A percentile compares a stretch with the other conserved stretches of the same genome.
Evolutionary conservation across 2,797 vertebrate genomes (phyloP).

Genomic region (Megalops cyprinoides): DNA sequence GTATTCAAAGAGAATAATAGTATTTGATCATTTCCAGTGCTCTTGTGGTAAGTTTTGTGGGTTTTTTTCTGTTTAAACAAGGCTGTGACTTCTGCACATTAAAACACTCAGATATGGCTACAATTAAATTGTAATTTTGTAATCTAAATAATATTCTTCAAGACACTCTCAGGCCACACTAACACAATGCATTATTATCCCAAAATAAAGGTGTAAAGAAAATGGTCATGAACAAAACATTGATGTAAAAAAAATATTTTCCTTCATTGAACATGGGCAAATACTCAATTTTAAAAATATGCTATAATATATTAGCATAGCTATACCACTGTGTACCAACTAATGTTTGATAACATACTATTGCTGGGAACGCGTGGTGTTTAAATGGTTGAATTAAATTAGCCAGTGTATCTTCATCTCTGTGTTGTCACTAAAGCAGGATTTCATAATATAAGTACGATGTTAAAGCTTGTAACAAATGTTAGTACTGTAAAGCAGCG

Average conservation of each 20-base stretch:
- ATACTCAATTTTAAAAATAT: constrained; percentile 14
- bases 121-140: too few relatives aligned
- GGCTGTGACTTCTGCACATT: not conserved
- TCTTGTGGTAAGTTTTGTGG: constrained; percentile 5
- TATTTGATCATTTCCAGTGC: not conserved
- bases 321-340: not conserved
- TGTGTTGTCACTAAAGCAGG: constrained; percentile 42
- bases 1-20: not conserved
- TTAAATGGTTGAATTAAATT: constrained; percentile 31
- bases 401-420: constrained; percentile 39
- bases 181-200: not conserved
- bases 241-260: not conserved
- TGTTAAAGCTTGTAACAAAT: constrained; percentile 57
- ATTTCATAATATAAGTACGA: constrained; percentile 55
- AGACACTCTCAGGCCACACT: not conserved
- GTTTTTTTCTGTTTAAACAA: not conserved
- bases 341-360: constrained; percentile 14
- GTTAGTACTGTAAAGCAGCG: constrained; percentile 48
- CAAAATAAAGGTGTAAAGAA: not conserved
- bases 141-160: not conserved
- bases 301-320: not conserved
- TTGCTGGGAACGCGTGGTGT: not conserved
- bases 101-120: too few relatives aligned
- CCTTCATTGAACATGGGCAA: constrained; percentile 13
- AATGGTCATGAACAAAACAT: not conserved